A percentile compares a stretch with the other conserved stretches of the same genome.
phyloP scores from a whole-genome alignment of 2,888 invertebrate genomes.

The Axea sp. region DNA sequence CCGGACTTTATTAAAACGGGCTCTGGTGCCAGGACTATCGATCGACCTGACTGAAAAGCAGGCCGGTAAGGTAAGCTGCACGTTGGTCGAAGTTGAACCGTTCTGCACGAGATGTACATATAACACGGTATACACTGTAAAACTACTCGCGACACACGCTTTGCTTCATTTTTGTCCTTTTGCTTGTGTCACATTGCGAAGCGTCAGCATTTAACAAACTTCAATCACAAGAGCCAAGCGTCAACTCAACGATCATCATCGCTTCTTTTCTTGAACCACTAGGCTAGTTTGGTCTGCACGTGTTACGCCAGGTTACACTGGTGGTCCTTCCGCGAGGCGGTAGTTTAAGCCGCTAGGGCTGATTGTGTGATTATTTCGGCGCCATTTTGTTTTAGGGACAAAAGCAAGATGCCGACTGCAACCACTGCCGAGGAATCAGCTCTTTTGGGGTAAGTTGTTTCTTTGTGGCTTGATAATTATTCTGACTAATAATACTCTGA shows the following conservation, averaged over 20 bases:
- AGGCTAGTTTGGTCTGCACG: conserved; percentile 21
- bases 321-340: conserved; percentile 22
- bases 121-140: conserved; percentile 28
- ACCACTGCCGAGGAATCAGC: conserved; percentile 91
- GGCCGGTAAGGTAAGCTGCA: conserved; percentile 75
- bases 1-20: conserved; percentile 69
- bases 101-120: conserved; percentile 59
- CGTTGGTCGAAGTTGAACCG: conserved; percentile 67
- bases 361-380: conserved; percentile 76
- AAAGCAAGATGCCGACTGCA: conserved; percentile 85
- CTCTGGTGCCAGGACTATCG: conserved; percentile 72
- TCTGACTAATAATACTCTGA: conserved; percentile 38
- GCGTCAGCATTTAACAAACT: conserved; percentile 46
- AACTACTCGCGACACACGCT: conserved; percentile 38
- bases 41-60: conserved; percentile 71
- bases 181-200: conserved; percentile 26
- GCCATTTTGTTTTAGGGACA: conserved; percentile 79
- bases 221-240: conserved; percentile 23
- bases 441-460: conserved; percentile 89
- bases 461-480: conserved; percentile 30
- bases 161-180: conserved; percentile 46
- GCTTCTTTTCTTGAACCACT: conserved; percentile 30
- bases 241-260: conserved; percentile 31
- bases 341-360: conserved; percentile 69
- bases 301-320: conserved; percentile 17